A percentile compares a stretch with the other conserved stretches of the same genome.
Conservation (phyloP, 2,113 vertebrate genomes). For the Pomatostomus ruficeps region DNA sequence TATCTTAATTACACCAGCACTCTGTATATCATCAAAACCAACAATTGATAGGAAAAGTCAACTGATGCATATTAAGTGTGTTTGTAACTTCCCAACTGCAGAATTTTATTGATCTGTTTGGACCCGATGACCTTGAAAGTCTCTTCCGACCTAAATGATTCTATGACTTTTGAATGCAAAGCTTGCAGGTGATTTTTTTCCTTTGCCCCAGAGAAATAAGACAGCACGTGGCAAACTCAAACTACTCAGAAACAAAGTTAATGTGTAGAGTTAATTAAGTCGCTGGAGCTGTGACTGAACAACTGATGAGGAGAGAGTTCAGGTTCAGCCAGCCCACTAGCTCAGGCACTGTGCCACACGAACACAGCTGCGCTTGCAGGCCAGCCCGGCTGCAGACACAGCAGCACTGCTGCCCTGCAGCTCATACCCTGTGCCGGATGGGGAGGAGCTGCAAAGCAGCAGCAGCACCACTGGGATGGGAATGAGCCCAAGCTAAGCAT, state of each 20-base stretch:
- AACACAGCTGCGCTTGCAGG: neutral
- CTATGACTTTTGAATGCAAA: neutral
- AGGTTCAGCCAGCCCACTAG: neutral
- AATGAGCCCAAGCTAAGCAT: neutral
- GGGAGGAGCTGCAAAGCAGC: neutral
- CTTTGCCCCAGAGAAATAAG: neutral
- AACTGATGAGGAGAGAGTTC: neutral
- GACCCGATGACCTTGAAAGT: neutral
- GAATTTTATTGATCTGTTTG: neutral
- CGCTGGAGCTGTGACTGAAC: neutral
- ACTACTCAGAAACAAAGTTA: neutral
- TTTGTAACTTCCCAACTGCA: neutral
- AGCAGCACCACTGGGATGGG: neutral
- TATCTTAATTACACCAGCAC: neutral
- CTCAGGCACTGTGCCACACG: neutral
- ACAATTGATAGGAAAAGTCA: neutral
- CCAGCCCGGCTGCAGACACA: neutral
- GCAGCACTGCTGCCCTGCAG: neutral
- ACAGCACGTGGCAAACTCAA: neutral
- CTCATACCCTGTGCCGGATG: neutral
- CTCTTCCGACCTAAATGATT: neutral
- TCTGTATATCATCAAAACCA: neutral
- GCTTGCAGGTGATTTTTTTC: neutral
- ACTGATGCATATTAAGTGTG: neutral
- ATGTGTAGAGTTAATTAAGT: neutral